Evolutionary conservation across 2,797 vertebrate genomes (phyloP).

Genomic region (Gastrophryne carolinensis): DNA sequence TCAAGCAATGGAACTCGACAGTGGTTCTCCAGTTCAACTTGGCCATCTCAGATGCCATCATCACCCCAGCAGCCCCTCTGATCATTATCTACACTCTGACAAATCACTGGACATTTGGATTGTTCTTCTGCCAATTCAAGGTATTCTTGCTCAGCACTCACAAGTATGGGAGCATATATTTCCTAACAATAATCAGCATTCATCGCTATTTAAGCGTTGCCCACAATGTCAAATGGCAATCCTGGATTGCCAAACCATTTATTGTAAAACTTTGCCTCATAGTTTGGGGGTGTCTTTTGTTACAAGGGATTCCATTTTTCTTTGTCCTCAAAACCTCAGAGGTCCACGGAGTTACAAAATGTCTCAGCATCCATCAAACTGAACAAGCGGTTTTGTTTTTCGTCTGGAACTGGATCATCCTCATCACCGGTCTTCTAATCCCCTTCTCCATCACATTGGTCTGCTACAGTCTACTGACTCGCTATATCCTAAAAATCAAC

Average conservation of each 20-base stretch:
- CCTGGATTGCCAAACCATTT: slow-evolving; percentile 63
- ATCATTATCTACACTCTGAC: slow-evolving; percentile 62
- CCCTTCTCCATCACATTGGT: slow-evolving; percentile 61
- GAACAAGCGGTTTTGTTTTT: slow-evolving; percentile 55
- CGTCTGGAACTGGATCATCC: slow-evolving; percentile 60
- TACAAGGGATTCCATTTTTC: slow-evolving; percentile 58
- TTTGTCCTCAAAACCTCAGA: slow-evolving; percentile 54
- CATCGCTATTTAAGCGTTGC: slow-evolving; percentile 65
- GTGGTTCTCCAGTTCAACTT: slow-evolving; percentile 72
- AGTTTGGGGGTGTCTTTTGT: slow-evolving; percentile 62
- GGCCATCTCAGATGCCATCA: slow-evolving; percentile 66
- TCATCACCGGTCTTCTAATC: slow-evolving; percentile 62
- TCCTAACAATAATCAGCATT: slow-evolving; percentile 71
- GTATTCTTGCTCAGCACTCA: slow-evolving; percentile 64
- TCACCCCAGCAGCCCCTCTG: slow-evolving; percentile 60
- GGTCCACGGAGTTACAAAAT: slow-evolving; percentile 53
- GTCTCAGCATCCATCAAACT: slow-evolving; percentile 65
- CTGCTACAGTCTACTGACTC: slow-evolving; percentile 63
- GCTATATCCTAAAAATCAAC: slow-evolving; percentile 59
- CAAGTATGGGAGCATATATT: slow-evolving; percentile 67
- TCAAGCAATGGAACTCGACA: slow-evolving; percentile 65
- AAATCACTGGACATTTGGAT: slow-evolving; percentile 62
- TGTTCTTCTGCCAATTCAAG: slow-evolving; percentile 65
- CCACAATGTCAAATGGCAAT: slow-evolving; percentile 57
- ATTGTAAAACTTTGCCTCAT: slow-evolving; percentile 63